Evolutionary conservation across 2,113 vertebrate species (phyloP).

Genomic region (Lepidothrix coronata): DNA sequence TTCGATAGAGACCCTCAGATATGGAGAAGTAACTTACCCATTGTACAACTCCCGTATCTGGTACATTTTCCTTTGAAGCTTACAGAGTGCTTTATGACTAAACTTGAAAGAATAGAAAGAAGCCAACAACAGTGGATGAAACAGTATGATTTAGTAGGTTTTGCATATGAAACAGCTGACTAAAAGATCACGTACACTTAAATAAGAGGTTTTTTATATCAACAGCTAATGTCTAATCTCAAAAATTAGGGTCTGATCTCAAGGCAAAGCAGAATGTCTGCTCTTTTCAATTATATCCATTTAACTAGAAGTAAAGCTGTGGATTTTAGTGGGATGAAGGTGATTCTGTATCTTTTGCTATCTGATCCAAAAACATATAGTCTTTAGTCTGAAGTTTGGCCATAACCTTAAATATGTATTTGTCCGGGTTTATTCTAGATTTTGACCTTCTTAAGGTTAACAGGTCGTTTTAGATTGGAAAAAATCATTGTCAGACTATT

Average conservation of each 20-base stretch:
- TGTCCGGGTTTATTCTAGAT: background rate
- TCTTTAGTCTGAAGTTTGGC: background rate
- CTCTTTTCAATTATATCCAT: background rate
- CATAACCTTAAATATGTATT: background rate
- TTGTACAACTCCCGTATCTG: background rate
- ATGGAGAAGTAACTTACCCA: background rate
- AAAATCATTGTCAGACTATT: background rate
- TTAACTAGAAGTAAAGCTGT: background rate
- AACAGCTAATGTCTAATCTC: background rate
- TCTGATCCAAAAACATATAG: background rate
- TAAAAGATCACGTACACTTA: background rate
- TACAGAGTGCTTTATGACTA: background rate
- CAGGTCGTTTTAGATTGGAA: background rate
- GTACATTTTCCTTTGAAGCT: background rate
- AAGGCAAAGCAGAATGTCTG: background rate
- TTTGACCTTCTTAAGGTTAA: background rate
- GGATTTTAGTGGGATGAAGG: background rate
- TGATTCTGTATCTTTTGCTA: background rate
- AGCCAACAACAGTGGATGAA: background rate
- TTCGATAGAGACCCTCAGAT: background rate
- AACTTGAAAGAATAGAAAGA: background rate
- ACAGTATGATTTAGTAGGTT: background rate
- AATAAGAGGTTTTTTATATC: background rate
- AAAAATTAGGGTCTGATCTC: background rate
- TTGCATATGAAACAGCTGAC: background rate